Evolutionary conservation across 2,797 vertebrate species (phyloP), one percentile per base, ranked within the genome.

Genomic region (Chloroceryle inda): DNA sequence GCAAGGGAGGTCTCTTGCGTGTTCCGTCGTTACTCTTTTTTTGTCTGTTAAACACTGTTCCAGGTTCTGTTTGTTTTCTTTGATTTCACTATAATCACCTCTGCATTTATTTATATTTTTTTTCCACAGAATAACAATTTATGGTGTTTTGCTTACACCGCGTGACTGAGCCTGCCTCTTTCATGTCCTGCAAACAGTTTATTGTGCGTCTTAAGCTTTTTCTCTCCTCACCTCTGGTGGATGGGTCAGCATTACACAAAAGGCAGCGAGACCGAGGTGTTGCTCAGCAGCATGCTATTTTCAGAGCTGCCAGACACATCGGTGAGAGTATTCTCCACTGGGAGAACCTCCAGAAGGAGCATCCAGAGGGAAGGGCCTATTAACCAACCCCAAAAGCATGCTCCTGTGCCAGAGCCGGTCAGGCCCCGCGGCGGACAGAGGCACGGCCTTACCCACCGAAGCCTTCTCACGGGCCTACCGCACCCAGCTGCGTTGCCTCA

Each of bases 1-100:
- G 0, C 0, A 17, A 18, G 5, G 27, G 38, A 45, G 26, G 6
- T 7, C 7, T 31, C 50, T 3, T 53, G 29, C 26, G 5, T 21
- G 22, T 29, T 76, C 33, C 13, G 42, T 38, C 16, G 13, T 31
- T 24, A 11, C 50, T 19, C 0, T 33, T 23, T 21, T 23, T 21
- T 40, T 59, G 7, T 15, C 12, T 26, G n/a, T 56, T 37, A 11
- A 35, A 35, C 13, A 10, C 35, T n/a, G 19, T 37, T 37, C 10
- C 31, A 40, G 33, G 14, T 29, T 47, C 0, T 16, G 3, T 61
- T 83, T 69, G 5, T 47, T 75, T 84, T 45, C 13, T 68, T 72
- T 5, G 15, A 2, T 76, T 72, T n/a, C 61, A 29, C 18, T 58
- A 2, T 31, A 69, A 26, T n/a, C 1, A 22, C 26, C 31, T 81